These are phyloP conservation scores for Chloroceryle inda DNA, from an alignment of 2,797 vertebrate species.

Conservation along the genomic window DNA sequence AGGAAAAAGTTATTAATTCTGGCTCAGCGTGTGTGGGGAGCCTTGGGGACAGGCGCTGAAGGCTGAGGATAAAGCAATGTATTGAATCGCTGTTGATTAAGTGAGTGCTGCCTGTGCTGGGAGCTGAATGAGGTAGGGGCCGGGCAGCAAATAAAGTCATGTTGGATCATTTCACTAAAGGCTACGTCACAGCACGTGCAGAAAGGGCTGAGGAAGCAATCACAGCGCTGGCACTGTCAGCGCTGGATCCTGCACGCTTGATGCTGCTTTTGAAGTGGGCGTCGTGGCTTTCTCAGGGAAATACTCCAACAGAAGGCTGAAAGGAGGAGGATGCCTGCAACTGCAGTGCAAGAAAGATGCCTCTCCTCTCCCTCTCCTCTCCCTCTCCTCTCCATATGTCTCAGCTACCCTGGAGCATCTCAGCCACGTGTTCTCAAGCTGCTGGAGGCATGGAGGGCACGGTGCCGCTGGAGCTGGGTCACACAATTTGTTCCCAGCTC, in stretches of 20 bases:
- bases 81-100: neutral
- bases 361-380: too few relatives aligned
- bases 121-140: neutral
- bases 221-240: fast-evolving
- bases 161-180: neutral
- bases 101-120: neutral
- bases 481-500: fast-evolving
- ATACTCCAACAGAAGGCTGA: neutral
- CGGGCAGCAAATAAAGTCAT: neutral
- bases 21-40: neutral
- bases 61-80: neutral
- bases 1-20: neutral
- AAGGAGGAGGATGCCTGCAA: neutral
- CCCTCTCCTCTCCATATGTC: neutral
- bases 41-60: neutral
- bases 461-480: fast-evolving
- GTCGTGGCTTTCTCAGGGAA: neutral
- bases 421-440: neutral
- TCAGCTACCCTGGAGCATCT: neutral
- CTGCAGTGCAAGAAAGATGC: neutral
- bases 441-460: fast-evolving
- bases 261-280: neutral
- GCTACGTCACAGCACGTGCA: neutral
- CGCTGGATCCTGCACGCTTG: neutral
- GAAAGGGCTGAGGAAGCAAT: neutral